Percentiles rank a stretch among this genome's conserved stretches.
phyloP scores from a whole-genome alignment of 2,113 vertebrate species.

The Heptranchias perlo region DNA sequence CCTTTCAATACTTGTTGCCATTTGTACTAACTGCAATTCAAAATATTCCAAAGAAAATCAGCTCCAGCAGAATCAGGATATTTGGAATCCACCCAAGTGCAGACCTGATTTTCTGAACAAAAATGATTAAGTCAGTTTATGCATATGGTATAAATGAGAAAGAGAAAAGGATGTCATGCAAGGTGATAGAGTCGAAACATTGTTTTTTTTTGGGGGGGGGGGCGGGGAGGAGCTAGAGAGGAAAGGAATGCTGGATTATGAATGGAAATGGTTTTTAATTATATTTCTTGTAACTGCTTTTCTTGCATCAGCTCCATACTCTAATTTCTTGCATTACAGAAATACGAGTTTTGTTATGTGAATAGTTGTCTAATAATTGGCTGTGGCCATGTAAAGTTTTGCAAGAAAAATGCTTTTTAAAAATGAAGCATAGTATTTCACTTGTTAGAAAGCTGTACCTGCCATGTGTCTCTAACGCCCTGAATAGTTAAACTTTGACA shows the following conservation, averaged over 20 bases:
- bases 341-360: background rate
- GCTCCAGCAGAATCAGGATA: background rate
- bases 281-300: background rate
- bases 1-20: background rate
- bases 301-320: background rate
- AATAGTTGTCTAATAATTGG: background rate
- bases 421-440: background rate
- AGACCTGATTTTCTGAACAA: background rate
- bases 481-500: background rate
- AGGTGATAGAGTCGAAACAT: background rate
- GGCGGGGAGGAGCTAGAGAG: background rate
- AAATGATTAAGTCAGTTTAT: background rate
- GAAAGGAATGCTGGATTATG: background rate
- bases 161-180: background rate
- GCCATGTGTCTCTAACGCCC: background rate
- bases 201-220: background rate
- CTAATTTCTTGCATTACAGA: no score
- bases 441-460: background rate
- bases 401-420: background rate
- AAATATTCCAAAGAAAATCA: background rate
- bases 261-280: background rate
- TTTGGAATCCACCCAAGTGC: background rate
- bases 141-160: background rate
- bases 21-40: background rate
- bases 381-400: background rate